Conservation (phyloP, 2,113 vertebrate species). For the Elachura formosa region DNA sequence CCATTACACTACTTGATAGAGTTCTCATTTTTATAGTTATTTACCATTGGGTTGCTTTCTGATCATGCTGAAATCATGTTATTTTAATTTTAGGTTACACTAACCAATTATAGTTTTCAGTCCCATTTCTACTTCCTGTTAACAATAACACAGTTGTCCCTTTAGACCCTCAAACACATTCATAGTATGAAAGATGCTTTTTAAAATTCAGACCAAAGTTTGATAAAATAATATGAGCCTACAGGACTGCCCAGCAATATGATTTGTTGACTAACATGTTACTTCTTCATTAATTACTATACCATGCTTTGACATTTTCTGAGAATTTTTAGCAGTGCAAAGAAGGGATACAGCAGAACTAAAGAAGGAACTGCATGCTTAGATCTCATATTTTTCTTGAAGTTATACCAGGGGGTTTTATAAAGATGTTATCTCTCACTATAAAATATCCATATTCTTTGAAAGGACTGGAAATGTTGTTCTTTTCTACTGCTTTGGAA, state of each 20-base stretch:
- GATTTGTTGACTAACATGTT: not conserved
- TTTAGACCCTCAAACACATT: not conserved
- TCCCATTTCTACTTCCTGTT: not conserved
- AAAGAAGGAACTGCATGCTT: not conserved
- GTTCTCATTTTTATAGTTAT: not conserved
- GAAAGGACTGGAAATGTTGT: not conserved
- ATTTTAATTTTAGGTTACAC: not conserved
- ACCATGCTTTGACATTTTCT: not conserved
- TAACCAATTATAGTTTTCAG: not conserved
- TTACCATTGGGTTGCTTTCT: not conserved
- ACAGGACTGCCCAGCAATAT: not conserved
- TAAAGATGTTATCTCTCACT: not conserved
- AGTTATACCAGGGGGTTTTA: not conserved
- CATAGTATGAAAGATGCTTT: not conserved
- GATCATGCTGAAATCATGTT: not conserved
- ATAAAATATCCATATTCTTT: not conserved
- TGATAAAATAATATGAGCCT: not conserved
- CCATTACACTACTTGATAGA: not conserved
- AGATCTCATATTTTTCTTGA: not conserved
- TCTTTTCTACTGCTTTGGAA: not conserved
- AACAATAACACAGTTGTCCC: not conserved
- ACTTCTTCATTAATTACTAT: not conserved
- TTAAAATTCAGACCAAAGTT: not conserved
- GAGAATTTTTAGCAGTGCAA: not conserved
- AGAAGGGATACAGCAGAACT: not conserved